phyloP scores from a whole-genome alignment of 2,888 invertebrate genomes.

The Drosophila fulvimacula region DNA sequence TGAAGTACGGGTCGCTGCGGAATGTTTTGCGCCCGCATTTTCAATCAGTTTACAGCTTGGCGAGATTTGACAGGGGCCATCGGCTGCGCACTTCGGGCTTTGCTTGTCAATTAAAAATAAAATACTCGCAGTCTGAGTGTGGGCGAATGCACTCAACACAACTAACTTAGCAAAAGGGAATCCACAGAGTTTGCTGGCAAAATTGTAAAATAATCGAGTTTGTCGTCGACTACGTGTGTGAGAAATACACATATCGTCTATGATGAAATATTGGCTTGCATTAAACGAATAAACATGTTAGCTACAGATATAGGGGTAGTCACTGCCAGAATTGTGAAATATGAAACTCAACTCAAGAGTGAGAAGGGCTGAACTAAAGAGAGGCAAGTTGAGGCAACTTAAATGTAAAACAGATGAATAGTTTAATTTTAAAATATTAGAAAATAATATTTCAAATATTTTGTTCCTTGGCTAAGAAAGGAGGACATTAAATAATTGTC shows the following conservation, averaged over 20 bases:
- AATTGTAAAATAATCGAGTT: constrained; percentile 29
- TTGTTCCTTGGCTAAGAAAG: background rate
- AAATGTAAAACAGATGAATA: background rate
- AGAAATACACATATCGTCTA: background rate
- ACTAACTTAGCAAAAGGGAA: constrained; percentile 9
- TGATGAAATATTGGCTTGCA: constrained; percentile 18
- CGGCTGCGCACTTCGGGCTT: constrained; percentile 32
- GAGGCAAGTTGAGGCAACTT: background rate
- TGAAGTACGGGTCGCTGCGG: constrained; percentile 36
- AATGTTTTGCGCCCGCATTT: constrained; percentile 57
- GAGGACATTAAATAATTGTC: too few species aligned
- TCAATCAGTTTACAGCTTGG: constrained; percentile 68
- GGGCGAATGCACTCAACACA: constrained; percentile 24
- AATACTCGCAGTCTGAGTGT: constrained; percentile 30
- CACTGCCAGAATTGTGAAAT: background rate
- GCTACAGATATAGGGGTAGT: constrained; percentile 26
- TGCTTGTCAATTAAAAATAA: constrained; percentile 64
- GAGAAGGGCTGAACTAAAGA: background rate
- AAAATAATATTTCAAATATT: too few species aligned
- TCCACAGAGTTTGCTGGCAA: constrained; percentile 2
- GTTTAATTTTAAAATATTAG: background rate
- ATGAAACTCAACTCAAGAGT: background rate
- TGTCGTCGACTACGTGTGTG: constrained; percentile 15
- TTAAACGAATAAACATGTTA: constrained; percentile 12
- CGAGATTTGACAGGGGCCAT: constrained; percentile 49